phyloP scores from a whole-genome alignment of 2,113 vertebrate species.

The Brachypodius melanocephalos region DNA sequence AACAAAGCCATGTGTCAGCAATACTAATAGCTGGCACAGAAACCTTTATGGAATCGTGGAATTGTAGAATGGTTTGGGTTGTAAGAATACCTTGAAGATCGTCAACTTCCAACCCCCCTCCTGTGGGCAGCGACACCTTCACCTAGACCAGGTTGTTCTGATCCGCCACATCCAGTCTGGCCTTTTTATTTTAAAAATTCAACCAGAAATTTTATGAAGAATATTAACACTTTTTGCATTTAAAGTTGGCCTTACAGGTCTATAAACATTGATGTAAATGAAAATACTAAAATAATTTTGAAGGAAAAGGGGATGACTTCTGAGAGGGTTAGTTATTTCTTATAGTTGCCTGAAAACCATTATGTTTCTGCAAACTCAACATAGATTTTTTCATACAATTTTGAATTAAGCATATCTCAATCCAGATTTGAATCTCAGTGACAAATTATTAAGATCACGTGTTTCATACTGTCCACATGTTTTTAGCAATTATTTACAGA shows the following conservation, averaged over 20 bases:
- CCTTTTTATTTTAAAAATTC: neutral
- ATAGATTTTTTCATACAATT: neutral
- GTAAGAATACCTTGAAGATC: neutral
- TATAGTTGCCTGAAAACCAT: neutral
- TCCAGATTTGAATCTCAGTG: neutral
- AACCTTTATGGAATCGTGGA: neutral
- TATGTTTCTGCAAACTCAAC: neutral
- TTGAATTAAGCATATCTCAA: neutral
- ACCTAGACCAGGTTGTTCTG: neutral
- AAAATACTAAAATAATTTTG: neutral
- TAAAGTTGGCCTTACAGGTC: neutral
- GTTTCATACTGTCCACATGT: neutral
- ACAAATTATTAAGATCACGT: neutral
- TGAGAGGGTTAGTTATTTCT: neutral
- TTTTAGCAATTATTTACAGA: neutral
- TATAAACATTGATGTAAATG: neutral
- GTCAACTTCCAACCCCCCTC: rapidly evolving
- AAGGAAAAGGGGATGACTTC: neutral
- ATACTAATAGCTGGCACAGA: neutral
- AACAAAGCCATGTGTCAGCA: neutral
- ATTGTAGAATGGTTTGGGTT: neutral
- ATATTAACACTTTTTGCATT: neutral
- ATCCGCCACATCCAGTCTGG: neutral
- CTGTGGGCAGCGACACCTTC: neutral
- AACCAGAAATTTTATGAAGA: neutral